phyloP scores from a whole-genome alignment of 2,113 vertebrate genomes.

The Tupaia chinensis region DNA sequence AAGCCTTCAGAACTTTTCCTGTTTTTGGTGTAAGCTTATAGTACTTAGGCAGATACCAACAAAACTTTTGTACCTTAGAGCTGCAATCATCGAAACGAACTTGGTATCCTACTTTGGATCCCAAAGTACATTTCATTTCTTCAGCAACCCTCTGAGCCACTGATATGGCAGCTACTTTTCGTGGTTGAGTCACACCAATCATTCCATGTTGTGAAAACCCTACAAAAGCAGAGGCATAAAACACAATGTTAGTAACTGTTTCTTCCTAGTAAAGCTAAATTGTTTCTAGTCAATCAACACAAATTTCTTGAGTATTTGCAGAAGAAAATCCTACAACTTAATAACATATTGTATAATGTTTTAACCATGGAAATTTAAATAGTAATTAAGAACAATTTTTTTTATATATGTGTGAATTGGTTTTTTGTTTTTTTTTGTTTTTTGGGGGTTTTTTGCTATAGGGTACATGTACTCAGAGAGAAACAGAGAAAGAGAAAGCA shows the following conservation, averaged over 20 bases:
- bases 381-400: constrained; percentile 27
- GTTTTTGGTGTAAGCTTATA: background rate
- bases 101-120: constrained; percentile 95
- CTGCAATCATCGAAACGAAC: constrained; percentile 98
- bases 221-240: constrained; percentile 77
- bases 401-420: no score
- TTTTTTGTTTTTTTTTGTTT: no score
- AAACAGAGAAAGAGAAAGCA: no score
- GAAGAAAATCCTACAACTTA: constrained; percentile 40
- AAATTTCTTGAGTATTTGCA: constrained; percentile 41
- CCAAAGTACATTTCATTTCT: constrained; percentile 93
- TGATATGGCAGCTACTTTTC: constrained; percentile 95
- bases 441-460: no score
- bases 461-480: no score
- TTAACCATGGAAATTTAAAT: constrained; percentile 7
- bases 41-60: background rate
- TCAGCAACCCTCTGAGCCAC: constrained; percentile 96
- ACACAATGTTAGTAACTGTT: constrained; percentile 30
- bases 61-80: constrained; percentile 88
- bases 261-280: constrained; percentile 34
- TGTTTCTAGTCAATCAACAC: constrained; percentile 15
- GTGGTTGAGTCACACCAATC: constrained; percentile 95
- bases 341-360: background rate
- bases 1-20: constrained; percentile 7
- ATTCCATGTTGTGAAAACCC: constrained; percentile 91